phyloP scores from a whole-genome alignment of 2,113 vertebrate genomes.

The Gulo gulo region DNA sequence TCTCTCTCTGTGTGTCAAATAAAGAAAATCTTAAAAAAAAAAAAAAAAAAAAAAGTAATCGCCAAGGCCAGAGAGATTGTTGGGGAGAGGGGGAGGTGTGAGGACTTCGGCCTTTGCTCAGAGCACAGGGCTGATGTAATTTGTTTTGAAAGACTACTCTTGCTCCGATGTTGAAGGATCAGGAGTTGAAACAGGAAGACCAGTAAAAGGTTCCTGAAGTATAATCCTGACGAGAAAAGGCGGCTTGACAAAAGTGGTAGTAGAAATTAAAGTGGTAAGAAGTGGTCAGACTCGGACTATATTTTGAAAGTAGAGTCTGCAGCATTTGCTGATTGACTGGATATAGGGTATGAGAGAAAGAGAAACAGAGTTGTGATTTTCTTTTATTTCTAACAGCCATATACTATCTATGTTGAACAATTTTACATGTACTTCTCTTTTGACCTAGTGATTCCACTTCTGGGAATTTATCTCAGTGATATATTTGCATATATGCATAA shows the following conservation, averaged over 20 bases:
- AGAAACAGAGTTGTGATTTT: neutral
- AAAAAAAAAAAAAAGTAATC: neutral
- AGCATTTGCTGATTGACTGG: neutral
- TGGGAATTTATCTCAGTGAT: constrained; percentile 17
- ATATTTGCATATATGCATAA: neutral
- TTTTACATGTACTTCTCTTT: neutral
- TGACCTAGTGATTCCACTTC: constrained; percentile 5
- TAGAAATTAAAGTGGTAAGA: neutral
- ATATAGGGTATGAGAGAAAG: neutral
- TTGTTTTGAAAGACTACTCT: neutral
- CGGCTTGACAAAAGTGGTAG: neutral
- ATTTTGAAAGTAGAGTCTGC: neutral
- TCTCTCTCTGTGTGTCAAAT: too few species aligned
- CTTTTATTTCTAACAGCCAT: constrained; percentile 15
- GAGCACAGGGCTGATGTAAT: neutral
- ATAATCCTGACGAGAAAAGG: neutral
- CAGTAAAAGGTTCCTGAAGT: neutral
- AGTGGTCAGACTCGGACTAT: neutral
- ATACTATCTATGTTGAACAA: neutral
- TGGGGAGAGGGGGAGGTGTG: neutral
- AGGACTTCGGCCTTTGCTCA: neutral
- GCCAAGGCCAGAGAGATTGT: neutral
- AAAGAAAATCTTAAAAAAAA: too few species aligned
- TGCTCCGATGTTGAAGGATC: neutral
- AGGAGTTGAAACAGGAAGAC: neutral